phyloP scores from a whole-genome alignment of 2,797 vertebrate species.

The Coendou prehensilis region DNA sequence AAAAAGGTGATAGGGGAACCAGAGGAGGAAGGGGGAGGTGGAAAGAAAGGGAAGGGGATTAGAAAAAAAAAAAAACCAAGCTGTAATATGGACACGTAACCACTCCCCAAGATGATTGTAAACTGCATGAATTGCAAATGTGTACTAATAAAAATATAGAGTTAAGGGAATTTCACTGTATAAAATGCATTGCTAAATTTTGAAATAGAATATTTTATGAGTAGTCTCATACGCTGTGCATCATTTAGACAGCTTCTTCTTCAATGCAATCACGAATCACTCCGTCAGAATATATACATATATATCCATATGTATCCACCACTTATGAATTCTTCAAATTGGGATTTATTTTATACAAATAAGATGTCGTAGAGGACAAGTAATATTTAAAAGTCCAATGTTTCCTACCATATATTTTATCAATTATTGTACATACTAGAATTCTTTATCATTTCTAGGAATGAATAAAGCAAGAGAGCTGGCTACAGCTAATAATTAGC shows the following conservation, averaged over 20 bases:
- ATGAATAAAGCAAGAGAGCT: background rate
- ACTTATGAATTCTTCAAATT: background rate
- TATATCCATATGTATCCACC: background rate
- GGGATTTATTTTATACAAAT: background rate
- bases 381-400: background rate
- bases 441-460: background rate
- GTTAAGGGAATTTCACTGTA: background rate
- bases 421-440: background rate
- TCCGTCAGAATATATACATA: too few species aligned
- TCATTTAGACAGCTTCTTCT: background rate
- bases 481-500: background rate
- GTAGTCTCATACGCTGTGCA: background rate
- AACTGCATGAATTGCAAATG: background rate
- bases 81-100: background rate
- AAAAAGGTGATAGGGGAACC: background rate
- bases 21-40: background rate
- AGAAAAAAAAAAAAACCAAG: background rate
- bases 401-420: background rate
- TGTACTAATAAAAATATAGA: background rate
- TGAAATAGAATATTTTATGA: background rate
- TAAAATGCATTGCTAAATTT: constrained; percentile 2
- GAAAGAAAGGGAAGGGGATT: background rate
- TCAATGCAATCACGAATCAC: background rate
- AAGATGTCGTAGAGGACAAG: background rate
- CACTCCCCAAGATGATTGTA: background rate